Conservation (phyloP, 2,797 vertebrate genomes). For the Gorsachius magnificus region DNA sequence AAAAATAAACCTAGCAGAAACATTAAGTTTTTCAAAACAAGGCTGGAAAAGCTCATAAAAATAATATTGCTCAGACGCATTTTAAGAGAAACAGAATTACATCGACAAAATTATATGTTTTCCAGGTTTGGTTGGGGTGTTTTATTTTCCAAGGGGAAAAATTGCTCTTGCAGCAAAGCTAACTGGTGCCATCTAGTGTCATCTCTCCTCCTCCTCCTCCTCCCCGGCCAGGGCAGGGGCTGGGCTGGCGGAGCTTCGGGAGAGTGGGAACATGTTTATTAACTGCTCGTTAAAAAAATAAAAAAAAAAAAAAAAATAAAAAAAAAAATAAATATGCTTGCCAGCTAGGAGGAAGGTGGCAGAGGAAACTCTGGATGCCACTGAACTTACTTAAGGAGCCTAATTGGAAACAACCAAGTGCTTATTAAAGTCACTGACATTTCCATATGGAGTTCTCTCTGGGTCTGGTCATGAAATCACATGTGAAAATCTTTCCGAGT, state of each 20-base stretch:
- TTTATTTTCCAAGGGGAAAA: constrained; percentile 60
- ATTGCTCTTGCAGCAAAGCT: constrained; percentile 5
- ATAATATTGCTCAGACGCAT: constrained; percentile 65
- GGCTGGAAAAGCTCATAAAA: constrained; percentile 66
- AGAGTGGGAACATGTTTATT: background rate
- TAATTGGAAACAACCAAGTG: constrained; percentile 53
- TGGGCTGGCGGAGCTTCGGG: background rate
- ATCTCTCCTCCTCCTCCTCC: background rate
- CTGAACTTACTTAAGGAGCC: constrained; percentile 54
- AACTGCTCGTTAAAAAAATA: background rate
- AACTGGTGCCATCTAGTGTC: constrained; percentile 61
- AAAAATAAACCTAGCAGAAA: constrained; percentile 62
- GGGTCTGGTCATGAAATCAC: constrained; percentile 44
- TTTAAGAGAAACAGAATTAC: constrained; percentile 64
- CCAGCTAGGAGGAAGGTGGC: constrained; percentile 43
- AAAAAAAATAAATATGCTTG: background rate
- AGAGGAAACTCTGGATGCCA: constrained; percentile 52
- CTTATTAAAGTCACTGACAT: constrained; percentile 60
- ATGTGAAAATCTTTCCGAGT: constrained; percentile 46
- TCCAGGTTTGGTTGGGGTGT: constrained; percentile 64
- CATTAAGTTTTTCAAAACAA: constrained; percentile 63
- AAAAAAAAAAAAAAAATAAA: background rate
- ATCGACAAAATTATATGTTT: constrained; percentile 67
- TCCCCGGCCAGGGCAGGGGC: background rate
- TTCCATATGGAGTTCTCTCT: constrained; percentile 47